These are phyloP conservation scores for Podarcis siculus DNA, from an alignment of 2,797 vertebrate genomes.

Conservation along the genomic window DNA sequence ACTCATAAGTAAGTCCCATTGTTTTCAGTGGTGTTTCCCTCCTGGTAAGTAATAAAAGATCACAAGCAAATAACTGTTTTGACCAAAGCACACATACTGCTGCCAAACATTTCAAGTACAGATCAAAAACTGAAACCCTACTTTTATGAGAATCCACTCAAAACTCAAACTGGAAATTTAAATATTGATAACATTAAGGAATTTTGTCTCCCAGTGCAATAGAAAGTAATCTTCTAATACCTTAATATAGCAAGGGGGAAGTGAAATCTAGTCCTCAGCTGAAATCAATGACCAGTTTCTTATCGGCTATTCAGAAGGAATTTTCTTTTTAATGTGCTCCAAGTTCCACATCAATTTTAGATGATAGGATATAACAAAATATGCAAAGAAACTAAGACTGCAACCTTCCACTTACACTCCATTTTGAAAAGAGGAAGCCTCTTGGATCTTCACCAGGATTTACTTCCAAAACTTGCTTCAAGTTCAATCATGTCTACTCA, in stretches of 20 bases:
- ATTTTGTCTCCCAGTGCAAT: background rate
- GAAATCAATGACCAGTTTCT: background rate
- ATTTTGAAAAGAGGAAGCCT: background rate
- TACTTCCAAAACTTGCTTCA: background rate
- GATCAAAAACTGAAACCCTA: background rate
- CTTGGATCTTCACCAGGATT: background rate
- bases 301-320: background rate
- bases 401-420: background rate
- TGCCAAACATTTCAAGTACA: background rate
- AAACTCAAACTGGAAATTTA: background rate
- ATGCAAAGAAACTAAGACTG: background rate
- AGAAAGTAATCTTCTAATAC: background rate
- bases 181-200: background rate
- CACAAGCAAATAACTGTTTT: background rate
- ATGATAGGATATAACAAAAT: background rate
- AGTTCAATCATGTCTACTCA: background rate
- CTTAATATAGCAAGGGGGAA: background rate
- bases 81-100: background rate
- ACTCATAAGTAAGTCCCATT: background rate
- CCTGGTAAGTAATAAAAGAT: background rate
- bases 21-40: background rate
- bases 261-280: background rate
- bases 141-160: background rate
- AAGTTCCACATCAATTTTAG: background rate
- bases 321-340: background rate